Evolutionary conservation across 1,140 invertebrate genomes (phyloP), one percentile per base, ranked within the genome.

Genomic region (Lepidostoma basale): DNA sequence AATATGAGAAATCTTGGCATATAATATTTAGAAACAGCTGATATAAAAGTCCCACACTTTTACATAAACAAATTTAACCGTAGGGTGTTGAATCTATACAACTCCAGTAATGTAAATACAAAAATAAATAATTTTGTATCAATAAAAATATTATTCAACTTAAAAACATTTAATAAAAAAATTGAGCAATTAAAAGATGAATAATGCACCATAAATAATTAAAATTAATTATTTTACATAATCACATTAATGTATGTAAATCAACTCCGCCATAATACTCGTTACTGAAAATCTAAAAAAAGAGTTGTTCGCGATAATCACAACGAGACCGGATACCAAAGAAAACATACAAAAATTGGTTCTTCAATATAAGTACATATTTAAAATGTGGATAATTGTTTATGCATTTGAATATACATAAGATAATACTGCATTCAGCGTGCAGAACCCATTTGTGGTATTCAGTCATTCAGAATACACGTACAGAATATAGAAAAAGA

Each of bases 271-370:
- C 22, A 33, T 56, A 56, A 36, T 33, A 33, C n/a, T 14, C 20
- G 52, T 56, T 56, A 56, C 52, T 56, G 52, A 56, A 33, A 56
- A 56, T 30, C 36, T 36, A 33, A 30, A 49, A 56, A 56, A 33
- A 33, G 36, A n/a, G 18, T 56, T 56, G 52, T 56, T 56, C 49
- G 14, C 6, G 9, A 10, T 56, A 18, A 56, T 56, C 52, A 56
- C 28, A 36, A 6, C 36, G 5, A 22, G 52, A n/a, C 12, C 52
- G 5, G 33, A 36, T 36, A 36, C 10, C 10, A 9, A 36, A 36
- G 14, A 12, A 2, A 36, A 36, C 5, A 36, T 36, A 9, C 33
- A 36, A 2, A 5, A 36, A 12, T 36, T 12, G 10, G 33, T 36
- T 12, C 14, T 36, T 36, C 9, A 36, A 36, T 36, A n/a, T n/a